Conservation (phyloP, 2,113 vertebrate genomes). For the Desmodus rotundus region DNA sequence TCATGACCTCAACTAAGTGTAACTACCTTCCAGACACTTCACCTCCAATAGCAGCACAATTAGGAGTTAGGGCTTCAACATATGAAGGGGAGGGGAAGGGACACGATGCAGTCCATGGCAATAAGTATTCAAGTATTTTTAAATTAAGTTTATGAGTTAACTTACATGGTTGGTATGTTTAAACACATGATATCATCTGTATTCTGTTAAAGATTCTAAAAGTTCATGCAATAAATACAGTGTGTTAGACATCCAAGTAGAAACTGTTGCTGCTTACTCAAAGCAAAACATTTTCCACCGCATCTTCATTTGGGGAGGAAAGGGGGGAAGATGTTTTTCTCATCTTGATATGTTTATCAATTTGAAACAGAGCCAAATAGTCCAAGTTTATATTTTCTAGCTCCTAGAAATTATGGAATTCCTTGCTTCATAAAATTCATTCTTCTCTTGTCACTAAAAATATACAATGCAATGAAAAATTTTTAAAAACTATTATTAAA, state of each 20-base stretch:
- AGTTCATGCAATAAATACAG: background rate
- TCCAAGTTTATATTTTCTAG: background rate
- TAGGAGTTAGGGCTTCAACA: background rate
- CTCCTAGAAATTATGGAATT: background rate
- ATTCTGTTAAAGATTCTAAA: background rate
- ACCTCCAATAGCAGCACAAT: background rate
- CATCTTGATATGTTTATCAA: background rate
- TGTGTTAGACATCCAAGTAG: background rate
- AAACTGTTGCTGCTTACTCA: background rate
- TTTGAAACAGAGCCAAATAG: constrained; percentile 33
- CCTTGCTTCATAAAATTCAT: background rate
- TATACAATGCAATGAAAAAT: constrained; percentile 7
- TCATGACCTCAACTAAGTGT: background rate
- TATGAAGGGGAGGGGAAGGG: too few species aligned
- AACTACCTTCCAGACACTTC: background rate
- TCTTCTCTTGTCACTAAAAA: constrained; percentile 8
- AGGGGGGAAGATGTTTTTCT: background rate
- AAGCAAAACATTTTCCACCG: background rate
- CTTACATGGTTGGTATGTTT: background rate
- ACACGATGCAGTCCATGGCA: background rate
- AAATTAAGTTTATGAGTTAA: background rate
- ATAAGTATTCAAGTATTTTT: background rate
- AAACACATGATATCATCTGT: background rate
- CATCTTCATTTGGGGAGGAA: background rate
- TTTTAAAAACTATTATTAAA: constrained; percentile 47